phyloP scores from a whole-genome alignment of 2,797 vertebrate species.

The Hemitrygon akajei region DNA sequence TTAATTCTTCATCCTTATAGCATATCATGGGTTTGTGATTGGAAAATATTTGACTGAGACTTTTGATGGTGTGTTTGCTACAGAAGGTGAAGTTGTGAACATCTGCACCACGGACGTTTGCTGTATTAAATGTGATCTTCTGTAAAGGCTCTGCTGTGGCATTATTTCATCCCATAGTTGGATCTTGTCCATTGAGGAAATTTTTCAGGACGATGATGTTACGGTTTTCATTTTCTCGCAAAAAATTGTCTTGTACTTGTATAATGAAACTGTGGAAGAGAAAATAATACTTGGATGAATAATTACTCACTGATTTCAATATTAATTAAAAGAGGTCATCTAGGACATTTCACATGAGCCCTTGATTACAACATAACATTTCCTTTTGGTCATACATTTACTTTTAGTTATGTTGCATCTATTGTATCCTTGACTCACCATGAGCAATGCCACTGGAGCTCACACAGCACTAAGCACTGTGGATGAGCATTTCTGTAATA shows the following conservation, averaged over 20 bases:
- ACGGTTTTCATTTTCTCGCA: neutral
- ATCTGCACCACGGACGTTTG: neutral
- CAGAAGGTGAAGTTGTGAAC: neutral
- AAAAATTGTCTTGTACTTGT: neutral
- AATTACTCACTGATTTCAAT: neutral
- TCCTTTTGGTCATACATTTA: no score
- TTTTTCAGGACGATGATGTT: neutral
- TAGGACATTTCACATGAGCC: no score
- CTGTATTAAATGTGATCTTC: neutral
- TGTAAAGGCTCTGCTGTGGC: neutral
- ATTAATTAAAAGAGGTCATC: no score
- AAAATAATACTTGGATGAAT: neutral
- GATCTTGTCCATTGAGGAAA: neutral
- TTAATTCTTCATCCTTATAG: no score
- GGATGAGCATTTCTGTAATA: no score
- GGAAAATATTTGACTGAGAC: neutral
- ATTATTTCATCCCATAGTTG: neutral
- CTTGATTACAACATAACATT: no score
- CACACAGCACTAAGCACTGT: no score
- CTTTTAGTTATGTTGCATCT: no score
- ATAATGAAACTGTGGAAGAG: neutral
- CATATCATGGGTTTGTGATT: neutral
- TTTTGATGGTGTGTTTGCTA: neutral
- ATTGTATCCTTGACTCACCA: no score
- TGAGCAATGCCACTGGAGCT: no score